phyloP scores from a whole-genome alignment of 2,797 vertebrate species.

The Hapalemur alaotrensis region DNA sequence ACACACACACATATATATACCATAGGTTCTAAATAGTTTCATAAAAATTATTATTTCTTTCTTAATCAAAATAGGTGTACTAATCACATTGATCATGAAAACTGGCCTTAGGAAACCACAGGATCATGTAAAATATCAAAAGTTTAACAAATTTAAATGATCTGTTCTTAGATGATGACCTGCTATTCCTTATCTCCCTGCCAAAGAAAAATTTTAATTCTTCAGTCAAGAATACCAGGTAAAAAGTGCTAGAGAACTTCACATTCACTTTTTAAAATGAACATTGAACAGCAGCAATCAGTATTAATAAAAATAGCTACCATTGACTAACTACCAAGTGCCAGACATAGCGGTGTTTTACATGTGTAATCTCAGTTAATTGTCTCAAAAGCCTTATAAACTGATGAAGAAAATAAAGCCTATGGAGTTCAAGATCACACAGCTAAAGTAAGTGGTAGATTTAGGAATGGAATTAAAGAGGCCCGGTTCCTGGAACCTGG shows the following conservation, averaged over 20 bases:
- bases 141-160: neutral
- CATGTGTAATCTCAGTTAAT: neutral
- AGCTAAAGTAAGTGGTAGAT: neutral
- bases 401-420: slow-evolving; percentile 18
- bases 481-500: neutral
- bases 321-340: neutral
- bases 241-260: neutral
- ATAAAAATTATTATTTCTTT: slow-evolving; percentile 30
- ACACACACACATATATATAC: neutral
- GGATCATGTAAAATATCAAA: neutral
- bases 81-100: neutral
- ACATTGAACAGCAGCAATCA: neutral
- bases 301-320: neutral
- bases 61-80: neutral
- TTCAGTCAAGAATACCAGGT: neutral
- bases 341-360: neutral
- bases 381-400: neutral
- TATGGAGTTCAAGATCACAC: neutral
- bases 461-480: neutral
- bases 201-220: slow-evolving; percentile 4
- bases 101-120: neutral
- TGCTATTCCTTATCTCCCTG: neutral
- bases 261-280: neutral
- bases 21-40: neutral
- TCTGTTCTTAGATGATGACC: neutral